Percentiles rank a stretch among this genome's conserved stretches.
phyloP scores from a whole-genome alignment of 2,797 vertebrate species.

The Enteromius viviparus region DNA sequence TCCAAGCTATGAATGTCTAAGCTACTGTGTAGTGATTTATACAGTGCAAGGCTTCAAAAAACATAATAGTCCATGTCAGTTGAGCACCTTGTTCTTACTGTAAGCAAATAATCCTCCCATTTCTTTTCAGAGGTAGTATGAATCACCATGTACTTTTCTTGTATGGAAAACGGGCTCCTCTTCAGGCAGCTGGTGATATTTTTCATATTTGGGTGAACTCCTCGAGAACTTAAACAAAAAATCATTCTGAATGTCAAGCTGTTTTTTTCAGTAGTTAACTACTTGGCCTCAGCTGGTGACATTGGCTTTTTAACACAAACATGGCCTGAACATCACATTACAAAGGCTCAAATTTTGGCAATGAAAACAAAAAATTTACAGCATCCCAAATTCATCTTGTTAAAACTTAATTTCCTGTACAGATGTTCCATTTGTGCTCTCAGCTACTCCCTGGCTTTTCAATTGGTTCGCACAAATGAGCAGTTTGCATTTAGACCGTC shows the following conservation, averaged over 20 bases:
- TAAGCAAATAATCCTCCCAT: background rate
- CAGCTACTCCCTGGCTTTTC: background rate
- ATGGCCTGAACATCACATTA: background rate
- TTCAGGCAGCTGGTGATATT: background rate
- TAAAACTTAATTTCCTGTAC: background rate
- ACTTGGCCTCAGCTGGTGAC: background rate
- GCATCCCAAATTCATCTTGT: background rate
- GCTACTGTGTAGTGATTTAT: background rate
- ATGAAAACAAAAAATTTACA: background rate
- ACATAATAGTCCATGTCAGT: background rate
- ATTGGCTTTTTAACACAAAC: constrained; percentile 23
- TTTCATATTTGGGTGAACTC: constrained; percentile 11
- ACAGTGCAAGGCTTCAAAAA: background rate
- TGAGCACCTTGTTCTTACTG: background rate
- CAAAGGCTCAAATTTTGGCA: background rate
- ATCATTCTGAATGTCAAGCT: background rate
- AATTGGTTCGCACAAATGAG: background rate
- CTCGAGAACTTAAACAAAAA: constrained; percentile 2
- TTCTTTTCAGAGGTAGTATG: background rate
- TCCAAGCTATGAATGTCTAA: background rate
- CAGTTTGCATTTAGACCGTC: background rate
- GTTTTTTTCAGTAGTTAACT: constrained; percentile 14
- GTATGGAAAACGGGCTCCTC: background rate
- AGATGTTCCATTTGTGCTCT: background rate
- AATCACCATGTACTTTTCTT: background rate